These are phyloP conservation scores for Myotis yumanensis DNA, from an alignment of 2,113 vertebrate species.

Conservation along the genomic window DNA sequence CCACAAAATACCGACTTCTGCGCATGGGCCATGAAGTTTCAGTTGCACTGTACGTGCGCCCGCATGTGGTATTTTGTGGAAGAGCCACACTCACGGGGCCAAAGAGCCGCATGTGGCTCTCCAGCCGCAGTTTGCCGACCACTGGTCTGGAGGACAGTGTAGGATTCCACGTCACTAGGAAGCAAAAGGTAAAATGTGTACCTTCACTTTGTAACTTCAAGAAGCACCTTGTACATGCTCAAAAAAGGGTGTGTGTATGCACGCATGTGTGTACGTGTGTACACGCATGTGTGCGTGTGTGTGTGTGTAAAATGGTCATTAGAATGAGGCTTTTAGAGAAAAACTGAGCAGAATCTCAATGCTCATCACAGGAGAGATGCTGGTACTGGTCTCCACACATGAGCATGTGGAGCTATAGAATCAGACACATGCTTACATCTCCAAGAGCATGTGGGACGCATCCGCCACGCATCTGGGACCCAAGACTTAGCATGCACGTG, in stretches of 20 bases:
- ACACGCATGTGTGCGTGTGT: too few species aligned
- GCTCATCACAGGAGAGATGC: background rate
- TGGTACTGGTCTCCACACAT: too few species aligned
- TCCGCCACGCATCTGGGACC: background rate
- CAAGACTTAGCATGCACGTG: background rate
- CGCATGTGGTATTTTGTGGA: too few species aligned
- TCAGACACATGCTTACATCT: background rate
- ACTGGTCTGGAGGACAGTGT: background rate
- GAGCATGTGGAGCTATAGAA: too few species aligned
- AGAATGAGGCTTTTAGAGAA: background rate
- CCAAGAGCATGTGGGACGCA: background rate
- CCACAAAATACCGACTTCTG: too few species aligned
- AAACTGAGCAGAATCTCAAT: background rate
- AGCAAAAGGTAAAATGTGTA: background rate
- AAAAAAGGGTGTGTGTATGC: background rate
- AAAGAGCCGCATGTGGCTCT: too few species aligned
- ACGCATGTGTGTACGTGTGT: background rate
- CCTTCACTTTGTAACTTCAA: background rate
- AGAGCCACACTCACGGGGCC: too few species aligned
- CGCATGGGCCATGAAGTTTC: too few species aligned
- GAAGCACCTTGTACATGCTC: background rate
- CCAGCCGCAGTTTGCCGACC: too few species aligned
- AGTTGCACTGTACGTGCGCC: too few species aligned
- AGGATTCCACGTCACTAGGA: background rate
- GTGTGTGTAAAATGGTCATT: background rate